Conservation (phyloP, 2,888 invertebrate species). For the Sialis fuliginosa region DNA sequence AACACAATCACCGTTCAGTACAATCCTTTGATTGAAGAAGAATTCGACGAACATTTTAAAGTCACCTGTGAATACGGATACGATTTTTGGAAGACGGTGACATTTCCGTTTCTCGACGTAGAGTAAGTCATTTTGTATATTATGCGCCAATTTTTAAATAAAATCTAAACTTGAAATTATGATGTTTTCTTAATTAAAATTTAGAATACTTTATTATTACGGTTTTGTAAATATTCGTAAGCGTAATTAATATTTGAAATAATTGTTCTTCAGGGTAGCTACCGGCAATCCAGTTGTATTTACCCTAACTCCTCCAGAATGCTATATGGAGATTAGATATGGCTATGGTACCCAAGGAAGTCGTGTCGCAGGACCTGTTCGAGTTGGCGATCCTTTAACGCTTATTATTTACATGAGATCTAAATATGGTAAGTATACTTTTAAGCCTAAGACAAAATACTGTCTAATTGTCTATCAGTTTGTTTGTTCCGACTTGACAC, state of each 20-base stretch:
- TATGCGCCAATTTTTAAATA: no score
- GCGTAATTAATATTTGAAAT: not conserved
- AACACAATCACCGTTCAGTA: constrained; percentile 91
- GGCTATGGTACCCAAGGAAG: constrained; percentile 80
- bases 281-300: constrained; percentile 90
- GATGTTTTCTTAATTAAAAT: no score
- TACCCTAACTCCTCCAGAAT: constrained; percentile 82
- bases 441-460: no score
- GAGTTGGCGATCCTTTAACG: constrained; percentile 83
- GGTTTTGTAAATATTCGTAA: no score
- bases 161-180: no score
- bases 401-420: constrained; percentile 88
- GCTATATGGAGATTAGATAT: constrained; percentile 88
- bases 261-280: constrained; percentile 49
- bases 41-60: constrained; percentile 87
- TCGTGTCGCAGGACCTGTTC: constrained; percentile 71
- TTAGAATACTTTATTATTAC: not conserved
- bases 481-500: not conserved
- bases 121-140: constrained; percentile 52
- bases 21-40: constrained; percentile 82
- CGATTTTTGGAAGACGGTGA: constrained; percentile 93
- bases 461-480: not conserved
- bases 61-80: constrained; percentile 93
- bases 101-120: constrained; percentile 84
- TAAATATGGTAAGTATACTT: constrained; percentile 60